Conservation (phyloP, 2,888 invertebrate species). For the Eupithecia dodoneata region DNA sequence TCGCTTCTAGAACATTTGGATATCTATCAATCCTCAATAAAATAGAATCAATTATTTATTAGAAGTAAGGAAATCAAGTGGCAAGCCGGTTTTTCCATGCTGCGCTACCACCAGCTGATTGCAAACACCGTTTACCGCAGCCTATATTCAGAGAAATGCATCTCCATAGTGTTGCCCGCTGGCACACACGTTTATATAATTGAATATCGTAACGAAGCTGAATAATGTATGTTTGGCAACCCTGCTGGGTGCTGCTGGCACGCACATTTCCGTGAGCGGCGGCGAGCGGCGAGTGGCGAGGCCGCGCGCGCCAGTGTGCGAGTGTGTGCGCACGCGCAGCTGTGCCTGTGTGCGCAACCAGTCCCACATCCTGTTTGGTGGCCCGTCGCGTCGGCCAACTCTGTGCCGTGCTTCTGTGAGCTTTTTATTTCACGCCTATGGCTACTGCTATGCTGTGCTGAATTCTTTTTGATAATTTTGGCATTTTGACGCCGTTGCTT, state of each 20-base stretch:
- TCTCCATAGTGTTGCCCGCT: conserved; percentile 23
- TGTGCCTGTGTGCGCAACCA: conserved; percentile 73
- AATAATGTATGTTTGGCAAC: conserved; percentile 51
- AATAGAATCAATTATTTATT: background rate
- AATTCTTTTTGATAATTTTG: conserved; percentile 37
- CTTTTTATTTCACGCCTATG: conserved; percentile 80
- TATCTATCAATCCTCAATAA: background rate
- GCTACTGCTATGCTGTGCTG: conserved; percentile 62
- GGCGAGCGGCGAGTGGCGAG: conserved; percentile 68
- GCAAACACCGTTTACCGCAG: conserved; percentile 11
- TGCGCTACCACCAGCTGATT: conserved; percentile 4
- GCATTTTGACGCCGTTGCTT: conserved; percentile 23
- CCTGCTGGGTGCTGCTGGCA: conserved; percentile 61
- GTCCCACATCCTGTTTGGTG: conserved; percentile 84
- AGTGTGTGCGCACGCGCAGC: conserved; percentile 48
- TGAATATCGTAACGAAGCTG: conserved; percentile 42
- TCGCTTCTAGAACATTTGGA: background rate
- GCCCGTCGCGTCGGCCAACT: conserved; percentile 73
- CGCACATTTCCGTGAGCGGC: conserved; percentile 81
- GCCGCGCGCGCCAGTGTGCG: conserved; percentile 71
- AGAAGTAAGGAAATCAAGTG: background rate
- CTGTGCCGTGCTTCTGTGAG: conserved; percentile 72
- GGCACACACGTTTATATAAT: conserved; percentile 45
- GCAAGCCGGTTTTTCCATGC: background rate
- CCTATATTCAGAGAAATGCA: conserved; percentile 13